phyloP scores from a whole-genome alignment of 2,113 vertebrate species.

The Nycticorax nycticorax region DNA sequence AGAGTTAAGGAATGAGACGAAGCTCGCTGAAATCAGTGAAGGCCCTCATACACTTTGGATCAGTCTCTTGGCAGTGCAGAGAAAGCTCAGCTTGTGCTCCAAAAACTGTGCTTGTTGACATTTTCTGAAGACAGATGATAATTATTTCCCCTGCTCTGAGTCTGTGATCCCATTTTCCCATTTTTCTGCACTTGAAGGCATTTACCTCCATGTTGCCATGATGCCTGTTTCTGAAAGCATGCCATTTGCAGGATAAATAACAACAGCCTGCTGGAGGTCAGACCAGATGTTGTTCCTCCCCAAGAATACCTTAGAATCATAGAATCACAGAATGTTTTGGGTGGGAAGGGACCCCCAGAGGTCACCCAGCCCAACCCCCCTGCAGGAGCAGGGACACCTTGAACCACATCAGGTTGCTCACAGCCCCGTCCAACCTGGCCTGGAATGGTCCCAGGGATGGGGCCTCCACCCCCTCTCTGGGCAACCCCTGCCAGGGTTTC shows the following conservation, averaged over 20 bases:
- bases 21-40: neutral
- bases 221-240: neutral
- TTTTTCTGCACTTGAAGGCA: neutral
- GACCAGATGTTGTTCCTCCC: neutral
- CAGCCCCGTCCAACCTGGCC: no score
- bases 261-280: neutral
- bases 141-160: neutral
- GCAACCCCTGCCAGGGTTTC: no score
- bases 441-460: no score
- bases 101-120: neutral
- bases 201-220: neutral
- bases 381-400: no score
- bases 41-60: neutral
- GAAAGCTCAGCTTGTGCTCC: neutral
- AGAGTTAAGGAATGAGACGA: neutral
- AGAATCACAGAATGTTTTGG: no score
- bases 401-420: no score
- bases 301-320: neutral
- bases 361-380: no score
- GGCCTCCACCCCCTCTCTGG: no score
- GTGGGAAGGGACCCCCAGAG: no score
- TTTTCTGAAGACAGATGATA: neutral
- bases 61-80: neutral
- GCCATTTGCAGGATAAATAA: neutral
- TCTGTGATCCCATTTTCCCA: neutral